phyloP scores from a whole-genome alignment of 1,140 invertebrate genomes.

The Atopsyche davidsoni region DNA sequence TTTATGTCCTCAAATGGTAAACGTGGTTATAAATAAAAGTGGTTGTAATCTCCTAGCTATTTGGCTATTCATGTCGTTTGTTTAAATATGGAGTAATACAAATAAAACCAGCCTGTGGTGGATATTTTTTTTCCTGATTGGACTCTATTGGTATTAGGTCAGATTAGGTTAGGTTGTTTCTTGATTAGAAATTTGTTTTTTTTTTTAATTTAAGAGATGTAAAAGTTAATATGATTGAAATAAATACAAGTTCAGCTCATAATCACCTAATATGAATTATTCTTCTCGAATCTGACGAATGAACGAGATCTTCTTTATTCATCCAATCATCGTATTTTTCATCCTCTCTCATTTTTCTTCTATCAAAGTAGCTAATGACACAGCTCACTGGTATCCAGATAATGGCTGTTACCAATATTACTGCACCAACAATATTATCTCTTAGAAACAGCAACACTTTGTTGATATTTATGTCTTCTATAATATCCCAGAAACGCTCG shows the following conservation, averaged over 20 bases:
- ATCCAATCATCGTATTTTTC: constrained; percentile 54
- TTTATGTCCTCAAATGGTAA: no score
- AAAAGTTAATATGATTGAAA: constrained; percentile 4
- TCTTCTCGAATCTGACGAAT: constrained; percentile 53
- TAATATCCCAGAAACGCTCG: constrained; percentile 93
- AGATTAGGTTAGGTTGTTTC: no score
- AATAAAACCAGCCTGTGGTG: no score
- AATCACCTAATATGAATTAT: constrained; percentile 53
- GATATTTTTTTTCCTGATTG: no score
- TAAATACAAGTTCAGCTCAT: not conserved
- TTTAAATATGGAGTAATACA: no score
- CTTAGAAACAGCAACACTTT: constrained; percentile 80
- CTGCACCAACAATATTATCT: constrained; percentile 86
- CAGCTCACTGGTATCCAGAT: constrained; percentile 88
- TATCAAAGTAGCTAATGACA: constrained; percentile 74
- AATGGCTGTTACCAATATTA: constrained; percentile 81
- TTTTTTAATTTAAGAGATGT: no score
- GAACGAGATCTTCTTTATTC: constrained; percentile 55
- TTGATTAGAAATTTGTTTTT: no score
- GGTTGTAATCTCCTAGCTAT: no score
- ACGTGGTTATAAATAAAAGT: no score
- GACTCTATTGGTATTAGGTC: no score
- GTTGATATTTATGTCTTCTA: constrained; percentile 93
- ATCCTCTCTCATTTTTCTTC: constrained; percentile 53
- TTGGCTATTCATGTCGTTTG: no score